phyloP scores from a whole-genome alignment of 2,113 vertebrate genomes.

The Cacatua alba region DNA sequence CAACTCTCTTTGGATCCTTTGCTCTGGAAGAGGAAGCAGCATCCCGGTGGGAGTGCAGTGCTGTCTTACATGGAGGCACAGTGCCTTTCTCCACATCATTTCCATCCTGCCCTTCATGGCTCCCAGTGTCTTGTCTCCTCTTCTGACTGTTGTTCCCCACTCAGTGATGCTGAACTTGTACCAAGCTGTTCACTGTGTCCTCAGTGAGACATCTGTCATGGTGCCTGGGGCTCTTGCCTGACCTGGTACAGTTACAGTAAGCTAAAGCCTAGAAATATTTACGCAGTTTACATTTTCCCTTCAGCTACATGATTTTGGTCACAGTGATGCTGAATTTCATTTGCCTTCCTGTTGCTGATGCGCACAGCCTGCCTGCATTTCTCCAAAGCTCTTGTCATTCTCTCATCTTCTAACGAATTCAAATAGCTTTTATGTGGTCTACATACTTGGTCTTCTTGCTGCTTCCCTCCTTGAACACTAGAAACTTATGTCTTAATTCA shows the following conservation, averaged over 20 bases:
- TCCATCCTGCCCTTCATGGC: not conserved
- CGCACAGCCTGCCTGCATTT: not conserved
- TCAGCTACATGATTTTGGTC: not conserved
- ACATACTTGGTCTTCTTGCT: not conserved
- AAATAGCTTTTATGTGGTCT: not conserved
- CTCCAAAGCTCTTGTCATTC: not conserved
- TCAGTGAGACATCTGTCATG: not conserved
- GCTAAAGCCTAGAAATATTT: not conserved
- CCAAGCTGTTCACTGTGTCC: not conserved
- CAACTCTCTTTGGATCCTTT: not conserved
- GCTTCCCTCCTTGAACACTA: not conserved
- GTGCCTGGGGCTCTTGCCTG: not conserved
- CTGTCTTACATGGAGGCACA: fast-evolving
- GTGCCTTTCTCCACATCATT: not conserved
- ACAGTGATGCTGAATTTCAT: not conserved
- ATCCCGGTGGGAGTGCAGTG: not conserved
- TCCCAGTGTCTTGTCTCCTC: not conserved
- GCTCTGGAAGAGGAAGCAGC: not conserved
- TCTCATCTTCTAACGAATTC: not conserved
- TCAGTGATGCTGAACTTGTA: not conserved
- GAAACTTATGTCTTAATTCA: not conserved
- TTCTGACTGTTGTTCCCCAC: not conserved
- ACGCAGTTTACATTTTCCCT: not conserved
- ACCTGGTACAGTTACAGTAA: not conserved
- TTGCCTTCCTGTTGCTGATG: not conserved